phyloP scores from a whole-genome alignment of 2,888 invertebrate genomes.

The Serripes groenlandicus region DNA sequence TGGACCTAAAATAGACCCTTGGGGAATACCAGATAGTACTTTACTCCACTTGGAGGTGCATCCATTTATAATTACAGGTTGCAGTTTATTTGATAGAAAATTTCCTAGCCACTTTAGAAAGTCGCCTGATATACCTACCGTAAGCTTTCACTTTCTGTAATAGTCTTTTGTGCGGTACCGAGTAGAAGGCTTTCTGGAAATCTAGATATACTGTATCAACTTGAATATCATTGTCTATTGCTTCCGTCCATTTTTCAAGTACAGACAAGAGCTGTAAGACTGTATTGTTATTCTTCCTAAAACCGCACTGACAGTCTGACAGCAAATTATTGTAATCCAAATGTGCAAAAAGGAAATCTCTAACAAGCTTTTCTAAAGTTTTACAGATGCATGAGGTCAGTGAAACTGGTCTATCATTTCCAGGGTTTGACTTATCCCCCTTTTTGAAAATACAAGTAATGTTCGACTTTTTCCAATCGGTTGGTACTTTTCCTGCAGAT shows the following conservation, averaged over 20 bases:
- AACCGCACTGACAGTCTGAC: background rate
- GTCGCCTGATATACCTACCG: no score
- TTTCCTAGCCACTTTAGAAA: no score
- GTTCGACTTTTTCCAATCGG: conserved; percentile 3
- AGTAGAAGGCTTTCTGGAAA: background rate
- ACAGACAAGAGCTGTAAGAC: background rate
- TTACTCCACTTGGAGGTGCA: no score
- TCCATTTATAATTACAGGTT: no score
- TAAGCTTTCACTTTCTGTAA: background rate
- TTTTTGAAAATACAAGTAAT: conserved; percentile 15
- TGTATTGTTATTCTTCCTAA: background rate
- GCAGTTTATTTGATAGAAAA: no score
- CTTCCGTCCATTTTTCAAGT: background rate
- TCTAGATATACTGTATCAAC: background rate
- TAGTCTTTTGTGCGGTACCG: background rate
- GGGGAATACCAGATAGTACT: no score
- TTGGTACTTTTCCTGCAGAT: background rate
- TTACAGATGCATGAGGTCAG: background rate
- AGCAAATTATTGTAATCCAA: conserved; percentile 5
- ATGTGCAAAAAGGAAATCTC: background rate
- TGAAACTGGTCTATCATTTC: background rate
- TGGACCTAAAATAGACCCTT: no score
- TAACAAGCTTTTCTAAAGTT: background rate
- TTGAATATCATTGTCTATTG: background rate
- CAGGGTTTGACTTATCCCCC: background rate